Percentiles rank a stretch among this genome's conserved stretches.
These are phyloP conservation scores for Pomacea maculata DNA, from an alignment of 1,140 invertebrate genomes.

Conservation along the genomic window DNA sequence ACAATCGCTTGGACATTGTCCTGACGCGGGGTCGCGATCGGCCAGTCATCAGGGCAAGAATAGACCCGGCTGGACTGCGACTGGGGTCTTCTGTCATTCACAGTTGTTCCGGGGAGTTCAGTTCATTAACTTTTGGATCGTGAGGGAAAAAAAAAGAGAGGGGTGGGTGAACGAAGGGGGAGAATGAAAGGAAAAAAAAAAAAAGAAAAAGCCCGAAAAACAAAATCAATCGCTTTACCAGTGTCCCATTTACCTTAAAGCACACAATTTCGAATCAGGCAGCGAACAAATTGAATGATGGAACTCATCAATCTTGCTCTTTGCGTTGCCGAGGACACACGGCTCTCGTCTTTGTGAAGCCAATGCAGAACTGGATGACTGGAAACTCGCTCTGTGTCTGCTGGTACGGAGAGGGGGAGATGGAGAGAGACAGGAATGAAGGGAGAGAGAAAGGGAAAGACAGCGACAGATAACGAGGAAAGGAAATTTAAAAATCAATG, in stretches of 20 bases:
- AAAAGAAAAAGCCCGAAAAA: neutral
- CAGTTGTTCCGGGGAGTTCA: neutral
- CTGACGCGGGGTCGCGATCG: neutral
- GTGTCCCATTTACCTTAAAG: no score
- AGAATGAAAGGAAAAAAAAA: neutral
- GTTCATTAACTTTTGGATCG: no score
- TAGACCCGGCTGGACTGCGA: neutral
- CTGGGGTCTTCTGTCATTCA: neutral
- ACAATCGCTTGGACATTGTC: neutral
- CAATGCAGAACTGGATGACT: neutral
- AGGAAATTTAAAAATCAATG: neutral
- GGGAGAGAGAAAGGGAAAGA: slow-evolving; percentile 7
- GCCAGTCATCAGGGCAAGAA: neutral
- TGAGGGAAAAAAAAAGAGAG: neutral
- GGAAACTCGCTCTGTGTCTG: neutral
- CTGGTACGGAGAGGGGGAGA: neutral
- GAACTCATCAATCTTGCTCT: no score
- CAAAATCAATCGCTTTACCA: neutral
- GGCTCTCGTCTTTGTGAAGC: no score
- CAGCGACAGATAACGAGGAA: neutral
- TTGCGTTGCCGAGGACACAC: no score
- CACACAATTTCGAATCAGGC: no score
- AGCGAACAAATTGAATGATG: no score
- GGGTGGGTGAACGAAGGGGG: neutral
- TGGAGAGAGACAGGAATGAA: neutral